Evolutionary conservation across 2,797 vertebrate species (phyloP), one percentile per base, ranked within the genome.

Genomic region (Phataginus tetradactyla): DNA sequence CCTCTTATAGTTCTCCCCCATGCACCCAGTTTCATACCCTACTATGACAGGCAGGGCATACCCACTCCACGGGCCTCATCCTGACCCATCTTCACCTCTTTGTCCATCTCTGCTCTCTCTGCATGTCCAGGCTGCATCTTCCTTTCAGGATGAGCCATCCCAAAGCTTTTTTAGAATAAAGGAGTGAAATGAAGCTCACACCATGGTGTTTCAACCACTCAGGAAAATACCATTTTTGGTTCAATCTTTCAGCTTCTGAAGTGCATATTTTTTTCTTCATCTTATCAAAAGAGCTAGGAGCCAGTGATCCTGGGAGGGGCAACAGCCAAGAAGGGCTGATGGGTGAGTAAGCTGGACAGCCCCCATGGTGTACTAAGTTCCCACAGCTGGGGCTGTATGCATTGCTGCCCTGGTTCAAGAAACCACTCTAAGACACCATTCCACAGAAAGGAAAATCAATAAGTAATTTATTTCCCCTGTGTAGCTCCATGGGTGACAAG

Each of bases 401-500:
- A 32, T 86, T 93, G n/a, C 84, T 91, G 78, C 89, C 90, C 96
- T 93, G 95, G 89, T 95, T 97, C 93, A 92, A 94, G 88, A 80
- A 79, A 55, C 81, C 32, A 63, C 25, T 45, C 66, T 92, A n/a
- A 93, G 80, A 79, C 74, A 94, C 94, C 94, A 57, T 94, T 96
- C 90, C 96, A 96, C 49, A 96, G 95, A 77, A 68, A 91, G 86
- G 68, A 92, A 98, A 98, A 98, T 98, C 98, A 97, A 98, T 98
- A 98, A 81, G 97, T 96, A 98, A 98, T 98, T 98, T 98, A 96
- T 98, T 97, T 98, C 88, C 78, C 53, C 85, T 71, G 1, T 93
- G 97, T 95, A 80, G 64, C 85, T 71, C 57, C 29, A 4, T 88
- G 87, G 95, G 94, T 92, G 94, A 94, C 86, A 95, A 97, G 96